phyloP scores from a whole-genome alignment of 2,888 invertebrate genomes.

The Acleris laterana region DNA sequence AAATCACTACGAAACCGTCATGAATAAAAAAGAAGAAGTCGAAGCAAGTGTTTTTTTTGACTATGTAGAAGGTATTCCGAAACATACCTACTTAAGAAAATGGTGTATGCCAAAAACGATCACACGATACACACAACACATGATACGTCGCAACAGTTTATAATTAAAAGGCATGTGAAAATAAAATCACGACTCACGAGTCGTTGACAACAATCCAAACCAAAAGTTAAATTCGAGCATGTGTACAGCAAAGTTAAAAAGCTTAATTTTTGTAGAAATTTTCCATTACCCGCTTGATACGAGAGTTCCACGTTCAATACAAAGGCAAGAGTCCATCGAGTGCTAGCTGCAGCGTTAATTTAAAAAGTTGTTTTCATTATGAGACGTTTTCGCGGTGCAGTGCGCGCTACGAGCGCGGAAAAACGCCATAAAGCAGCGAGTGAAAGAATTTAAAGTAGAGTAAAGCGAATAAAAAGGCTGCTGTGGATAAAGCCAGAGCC shows the following conservation, averaged over 20 bases:
- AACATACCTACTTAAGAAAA: too few species aligned
- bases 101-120: too few species aligned
- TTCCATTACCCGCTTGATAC: conserved; percentile 60
- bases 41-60: too few species aligned
- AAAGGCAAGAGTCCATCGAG: conserved; percentile 65
- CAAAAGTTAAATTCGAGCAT: conserved; percentile 5
- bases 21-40: too few species aligned
- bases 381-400: conserved; percentile 66
- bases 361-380: conserved; percentile 82
- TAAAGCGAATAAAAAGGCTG: conserved; percentile 68
- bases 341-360: conserved; percentile 76
- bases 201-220: conserved; percentile 9
- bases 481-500: conserved; percentile 67
- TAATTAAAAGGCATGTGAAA: too few species aligned
- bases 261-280: conserved; percentile 35
- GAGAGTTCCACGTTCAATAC: conserved; percentile 70
- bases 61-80: too few species aligned
- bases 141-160: too few species aligned
- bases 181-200: not conserved
- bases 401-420: conserved; percentile 57
- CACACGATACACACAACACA: too few species aligned
- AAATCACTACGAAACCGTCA: too few species aligned
- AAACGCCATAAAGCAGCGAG: conserved; percentile 71
- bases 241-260: conserved; percentile 16
- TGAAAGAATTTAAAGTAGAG: conserved; percentile 76